A percentile compares a stretch with the other conserved stretches of the same genome.
These are phyloP conservation scores for Smutsia temminckii DNA, from an alignment of 2,797 vertebrate species.

Conservation along the genomic window DNA sequence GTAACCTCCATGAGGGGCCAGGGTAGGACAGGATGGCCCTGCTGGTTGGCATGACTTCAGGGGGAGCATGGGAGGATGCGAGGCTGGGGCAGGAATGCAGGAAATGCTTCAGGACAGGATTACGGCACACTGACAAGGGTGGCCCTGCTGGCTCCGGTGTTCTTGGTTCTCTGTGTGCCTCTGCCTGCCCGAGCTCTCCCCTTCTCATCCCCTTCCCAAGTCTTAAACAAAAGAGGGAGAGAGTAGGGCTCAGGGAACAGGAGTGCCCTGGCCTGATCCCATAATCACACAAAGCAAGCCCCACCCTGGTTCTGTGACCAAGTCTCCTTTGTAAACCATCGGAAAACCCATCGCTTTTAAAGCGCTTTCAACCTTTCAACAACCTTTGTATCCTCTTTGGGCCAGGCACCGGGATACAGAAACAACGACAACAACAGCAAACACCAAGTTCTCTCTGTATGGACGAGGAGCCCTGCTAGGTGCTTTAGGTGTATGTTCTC, in stretches of 20 bases:
- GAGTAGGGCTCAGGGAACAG: background rate
- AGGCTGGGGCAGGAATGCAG: conserved; percentile 50
- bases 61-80: background rate
- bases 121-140: conserved; percentile 44
- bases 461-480: background rate
- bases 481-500: background rate
- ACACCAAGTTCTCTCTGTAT: background rate
- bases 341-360: conserved; percentile 7
- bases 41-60: background rate
- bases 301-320: conserved; percentile 55
- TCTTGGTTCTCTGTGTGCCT: conserved; percentile 9
- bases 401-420: background rate
- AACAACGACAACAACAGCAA: background rate
- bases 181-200: conserved; percentile 62
- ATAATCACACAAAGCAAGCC: conserved; percentile 50
- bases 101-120: conserved; percentile 78
- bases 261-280: conserved; percentile 48
- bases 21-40: background rate
- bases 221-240: conserved; percentile 39
- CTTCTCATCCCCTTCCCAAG: background rate
- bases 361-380: conserved; percentile 45
- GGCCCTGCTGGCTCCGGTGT: background rate
- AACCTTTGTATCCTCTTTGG: background rate
- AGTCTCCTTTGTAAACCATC: conserved; percentile 52
- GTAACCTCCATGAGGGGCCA: background rate